Evolutionary conservation across 2,113 vertebrate species (phyloP).

Genomic region (Parotia lawesii): DNA sequence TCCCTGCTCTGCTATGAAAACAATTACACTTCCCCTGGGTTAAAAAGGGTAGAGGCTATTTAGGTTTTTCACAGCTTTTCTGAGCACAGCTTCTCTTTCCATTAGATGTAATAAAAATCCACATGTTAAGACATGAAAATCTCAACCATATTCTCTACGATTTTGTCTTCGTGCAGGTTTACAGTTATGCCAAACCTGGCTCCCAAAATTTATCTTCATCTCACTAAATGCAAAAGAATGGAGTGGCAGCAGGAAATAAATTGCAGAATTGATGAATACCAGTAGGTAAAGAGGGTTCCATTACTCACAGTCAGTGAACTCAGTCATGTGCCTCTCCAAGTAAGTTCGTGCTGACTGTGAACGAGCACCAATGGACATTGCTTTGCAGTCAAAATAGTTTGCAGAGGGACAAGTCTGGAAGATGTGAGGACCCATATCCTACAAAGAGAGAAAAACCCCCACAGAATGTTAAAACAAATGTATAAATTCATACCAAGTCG

Average conservation of each 20-base stretch:
- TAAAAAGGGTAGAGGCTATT: not conserved
- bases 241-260: not conserved
- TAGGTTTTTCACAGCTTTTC: not conserved
- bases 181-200: not conserved
- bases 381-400: constrained; percentile 97
- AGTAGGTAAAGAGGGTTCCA: not conserved
- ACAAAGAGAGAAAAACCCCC: not conserved
- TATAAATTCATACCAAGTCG: not conserved
- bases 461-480: not conserved
- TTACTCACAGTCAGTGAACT: constrained; percentile 88
- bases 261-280: rapidly evolving
- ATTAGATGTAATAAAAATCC: not conserved
- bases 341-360: constrained; percentile 97
- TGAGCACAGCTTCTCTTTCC: not conserved
- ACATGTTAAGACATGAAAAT: not conserved
- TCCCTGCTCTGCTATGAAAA: not conserved
- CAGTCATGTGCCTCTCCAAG: constrained; percentile 91
- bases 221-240: not conserved
- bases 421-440: constrained; percentile 98
- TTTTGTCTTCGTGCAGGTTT: not conserved
- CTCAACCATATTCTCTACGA: not conserved
- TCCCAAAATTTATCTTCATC: not conserved
- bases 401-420: constrained; percentile 98
- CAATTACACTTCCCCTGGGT: not conserved
- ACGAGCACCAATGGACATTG: constrained; percentile 96